Percentiles rank a stretch among this genome's conserved stretches.
phyloP scores from a whole-genome alignment of 2,797 vertebrate genomes.

The Neoniphon sammara region DNA sequence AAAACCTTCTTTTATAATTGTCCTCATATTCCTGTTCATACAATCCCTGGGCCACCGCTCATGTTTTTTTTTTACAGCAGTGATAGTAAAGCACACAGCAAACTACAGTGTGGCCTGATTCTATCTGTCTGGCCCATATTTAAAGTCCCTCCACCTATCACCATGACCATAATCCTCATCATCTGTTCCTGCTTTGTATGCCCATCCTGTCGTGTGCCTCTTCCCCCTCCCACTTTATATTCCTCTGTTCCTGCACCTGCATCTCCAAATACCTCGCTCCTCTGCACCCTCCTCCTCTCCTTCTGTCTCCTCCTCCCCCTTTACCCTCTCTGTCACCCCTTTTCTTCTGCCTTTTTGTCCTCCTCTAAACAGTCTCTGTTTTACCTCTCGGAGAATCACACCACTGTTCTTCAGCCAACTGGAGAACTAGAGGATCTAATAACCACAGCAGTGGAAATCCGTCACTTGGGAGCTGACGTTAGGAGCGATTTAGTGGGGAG shows the following conservation, averaged over 20 bases:
- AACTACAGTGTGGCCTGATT: not conserved
- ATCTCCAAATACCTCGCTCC: constrained; percentile 14
- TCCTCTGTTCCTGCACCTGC: constrained; percentile 3
- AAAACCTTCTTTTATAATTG: too few relatives aligned
- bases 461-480: constrained; percentile 66
- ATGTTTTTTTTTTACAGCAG: not conserved
- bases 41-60: not conserved
- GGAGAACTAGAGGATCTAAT: constrained; percentile 56
- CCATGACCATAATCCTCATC: constrained; percentile 22
- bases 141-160: not conserved
- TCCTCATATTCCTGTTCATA: too few relatives aligned
- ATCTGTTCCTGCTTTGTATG: constrained; percentile 4
- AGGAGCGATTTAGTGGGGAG: constrained; percentile 63
- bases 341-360: constrained; percentile 11
- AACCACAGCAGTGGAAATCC: constrained; percentile 60
- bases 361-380: constrained; percentile 14
- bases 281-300: constrained; percentile 17
- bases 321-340: constrained; percentile 5
- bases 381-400: constrained; percentile 55
- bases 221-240: too few relatives aligned
- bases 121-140: not conserved
- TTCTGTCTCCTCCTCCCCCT: constrained; percentile 18
- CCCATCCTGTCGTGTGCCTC: not conserved
- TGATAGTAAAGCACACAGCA: not conserved
- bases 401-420: constrained; percentile 52